phyloP scores from a whole-genome alignment of 2,797 vertebrate genomes.

The Falco naumanni region DNA sequence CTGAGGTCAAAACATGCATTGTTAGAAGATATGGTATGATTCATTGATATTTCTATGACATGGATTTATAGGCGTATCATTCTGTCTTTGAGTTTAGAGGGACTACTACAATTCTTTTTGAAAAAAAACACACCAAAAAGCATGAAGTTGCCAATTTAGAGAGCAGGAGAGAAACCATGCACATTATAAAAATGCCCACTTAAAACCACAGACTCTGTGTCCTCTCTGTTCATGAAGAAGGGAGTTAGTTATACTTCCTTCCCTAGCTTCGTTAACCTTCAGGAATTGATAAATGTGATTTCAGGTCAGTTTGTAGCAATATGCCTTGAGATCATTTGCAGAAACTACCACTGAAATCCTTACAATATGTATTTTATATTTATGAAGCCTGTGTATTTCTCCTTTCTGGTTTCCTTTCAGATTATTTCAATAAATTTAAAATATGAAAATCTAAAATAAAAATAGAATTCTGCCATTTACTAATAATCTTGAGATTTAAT shows the following conservation, averaged over 20 bases:
- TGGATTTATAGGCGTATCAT: neutral
- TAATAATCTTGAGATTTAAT: neutral
- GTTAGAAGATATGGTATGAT: neutral
- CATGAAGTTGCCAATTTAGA: neutral
- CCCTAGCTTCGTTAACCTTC: fast-evolving
- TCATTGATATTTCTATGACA: neutral
- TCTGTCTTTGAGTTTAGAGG: neutral
- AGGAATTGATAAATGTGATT: neutral
- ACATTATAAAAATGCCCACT: neutral
- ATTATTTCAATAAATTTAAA: neutral
- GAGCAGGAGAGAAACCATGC: neutral
- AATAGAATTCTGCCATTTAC: neutral
- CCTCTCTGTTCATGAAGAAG: neutral
- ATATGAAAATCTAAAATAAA: neutral
- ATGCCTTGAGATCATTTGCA: neutral
- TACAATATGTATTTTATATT: neutral
- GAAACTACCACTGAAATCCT: neutral
- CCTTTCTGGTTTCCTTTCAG: neutral
- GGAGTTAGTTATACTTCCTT: neutral
- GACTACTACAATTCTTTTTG: neutral
- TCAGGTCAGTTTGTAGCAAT: neutral
- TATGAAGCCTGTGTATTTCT: neutral
- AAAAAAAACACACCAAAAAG: neutral
- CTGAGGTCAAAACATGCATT: neutral
- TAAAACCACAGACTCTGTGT: neutral